Evolutionary conservation across 1,140 invertebrate genomes (phyloP).

Genomic region (Bombus fervidus): DNA sequence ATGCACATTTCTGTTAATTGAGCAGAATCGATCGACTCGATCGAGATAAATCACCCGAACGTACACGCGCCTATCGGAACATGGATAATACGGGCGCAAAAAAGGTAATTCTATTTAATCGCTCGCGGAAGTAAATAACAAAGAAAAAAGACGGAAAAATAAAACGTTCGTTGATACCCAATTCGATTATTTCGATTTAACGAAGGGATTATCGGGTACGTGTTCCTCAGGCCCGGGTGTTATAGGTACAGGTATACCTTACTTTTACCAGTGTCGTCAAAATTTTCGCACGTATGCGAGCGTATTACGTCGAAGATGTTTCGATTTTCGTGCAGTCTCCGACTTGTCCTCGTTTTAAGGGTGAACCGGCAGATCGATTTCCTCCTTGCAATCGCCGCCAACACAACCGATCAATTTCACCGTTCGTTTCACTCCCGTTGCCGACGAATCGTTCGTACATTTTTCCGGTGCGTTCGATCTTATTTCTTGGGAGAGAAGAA

Average conservation of each 20-base stretch:
- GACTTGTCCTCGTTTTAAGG: not conserved
- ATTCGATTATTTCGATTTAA: too few relatives aligned
- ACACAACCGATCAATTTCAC: constrained; percentile 13
- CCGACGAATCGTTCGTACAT: constrained; percentile 23
- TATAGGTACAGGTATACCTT: too few relatives aligned
- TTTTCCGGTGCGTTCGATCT: constrained; percentile 5
- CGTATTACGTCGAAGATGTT: not conserved
- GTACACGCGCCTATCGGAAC: too few relatives aligned
- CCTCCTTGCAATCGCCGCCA: not conserved
- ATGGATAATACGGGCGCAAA: too few relatives aligned
- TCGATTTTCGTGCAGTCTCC: not conserved
- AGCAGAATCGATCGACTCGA: not conserved
- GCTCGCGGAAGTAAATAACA: too few relatives aligned
- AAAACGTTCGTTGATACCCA: too few relatives aligned
- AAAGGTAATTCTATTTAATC: too few relatives aligned
- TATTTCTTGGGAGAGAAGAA: not conserved
- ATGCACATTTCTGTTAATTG: too few relatives aligned
- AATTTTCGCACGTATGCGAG: too few relatives aligned
- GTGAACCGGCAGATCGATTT: not conserved
- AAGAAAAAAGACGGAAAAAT: too few relatives aligned
- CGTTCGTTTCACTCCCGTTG: constrained; percentile 25
- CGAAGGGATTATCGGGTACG: not conserved
- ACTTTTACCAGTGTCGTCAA: too few relatives aligned
- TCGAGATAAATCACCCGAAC: not conserved
- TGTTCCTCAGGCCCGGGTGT: too few relatives aligned